Base-by-base conservation (phyloP, 2,113 vertebrate genomes). In the Ciconia stormi region DNA sequence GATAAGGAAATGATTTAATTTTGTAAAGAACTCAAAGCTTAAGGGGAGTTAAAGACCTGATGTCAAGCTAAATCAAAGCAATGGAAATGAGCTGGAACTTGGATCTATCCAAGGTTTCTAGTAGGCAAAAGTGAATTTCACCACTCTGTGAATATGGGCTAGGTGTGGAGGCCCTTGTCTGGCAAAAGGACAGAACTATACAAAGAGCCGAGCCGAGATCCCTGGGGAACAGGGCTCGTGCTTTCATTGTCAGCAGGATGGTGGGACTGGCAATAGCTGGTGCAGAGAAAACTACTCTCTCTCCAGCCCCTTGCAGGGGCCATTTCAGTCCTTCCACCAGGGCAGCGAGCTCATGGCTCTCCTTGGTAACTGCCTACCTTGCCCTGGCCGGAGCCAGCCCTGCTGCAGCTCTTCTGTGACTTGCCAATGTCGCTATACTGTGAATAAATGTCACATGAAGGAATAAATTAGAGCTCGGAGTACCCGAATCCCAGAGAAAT, bases 21-120 rank as follows among this genome's bases (percentile, higher is more conserved):
- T 86, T 77, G 27, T 87, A 23, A 32, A 71, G 46, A 74, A 63
- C 40, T 81, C 42, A 34, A 67, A 83, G 59, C 36, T 62, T 71
- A n/a, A 32, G 16, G 47, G 1, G 25, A 82, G 94, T 93, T 82
- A 84, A 76, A 96, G 94, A 44, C 38, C 77, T 32, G 14, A 26
- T 71, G 73, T 63, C 16, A 32, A 81, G 50, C 59, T 90, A 89
- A 94, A 92, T 95, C 72, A 95, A 91, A 95, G 62, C 52, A 53
- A 72, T 85, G 93, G 53, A 89, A 96, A 91, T 91, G 34, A 84
- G 36, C 44, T 93, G 61, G 52, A 70, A 29, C 40, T 78, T 76
- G 56, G 10, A 56, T 62, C 83, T 66, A 2, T 22, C 29, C 18
- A 21, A 74, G 25, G 30, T 65, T 90, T 79, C 42, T 59, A 42